These are phyloP conservation scores for Malurus alboscapulatus DNA, from an alignment of 2,113 vertebrate genomes.

Conservation along the genomic window DNA sequence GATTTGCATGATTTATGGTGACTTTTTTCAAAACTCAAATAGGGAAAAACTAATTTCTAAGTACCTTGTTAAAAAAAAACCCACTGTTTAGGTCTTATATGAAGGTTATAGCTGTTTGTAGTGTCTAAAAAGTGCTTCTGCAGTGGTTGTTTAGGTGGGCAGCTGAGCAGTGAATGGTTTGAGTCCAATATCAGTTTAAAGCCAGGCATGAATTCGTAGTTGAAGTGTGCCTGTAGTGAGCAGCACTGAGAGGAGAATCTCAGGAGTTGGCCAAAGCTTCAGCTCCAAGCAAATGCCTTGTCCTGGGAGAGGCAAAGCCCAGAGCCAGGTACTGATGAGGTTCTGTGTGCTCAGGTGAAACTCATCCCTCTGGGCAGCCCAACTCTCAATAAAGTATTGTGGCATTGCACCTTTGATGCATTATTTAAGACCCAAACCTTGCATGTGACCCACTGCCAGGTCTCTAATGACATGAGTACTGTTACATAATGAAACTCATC, in stretches of 20 bases:
- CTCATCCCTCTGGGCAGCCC: neutral
- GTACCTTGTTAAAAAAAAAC: neutral
- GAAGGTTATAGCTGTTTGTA: rapidly evolving
- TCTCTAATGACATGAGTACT: constrained; percentile 43
- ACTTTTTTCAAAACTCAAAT: neutral
- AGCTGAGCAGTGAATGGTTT: neutral
- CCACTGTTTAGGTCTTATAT: neutral
- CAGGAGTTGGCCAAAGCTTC: neutral
- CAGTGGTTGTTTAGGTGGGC: neutral
- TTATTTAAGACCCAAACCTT: constrained; percentile 24
- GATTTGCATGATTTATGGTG: neutral
- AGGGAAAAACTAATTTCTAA: neutral
- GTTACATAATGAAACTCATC: constrained; percentile 43
- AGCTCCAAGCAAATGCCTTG: neutral
- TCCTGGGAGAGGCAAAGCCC: neutral
- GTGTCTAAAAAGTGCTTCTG: rapidly evolving
- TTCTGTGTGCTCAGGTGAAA: neutral
- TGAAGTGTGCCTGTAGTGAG: neutral
- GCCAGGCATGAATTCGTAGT: neutral
- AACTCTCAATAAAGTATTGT: neutral
- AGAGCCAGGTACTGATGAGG: neutral
- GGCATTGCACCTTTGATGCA: neutral
- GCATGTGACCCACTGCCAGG: neutral
- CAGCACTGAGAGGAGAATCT: neutral
- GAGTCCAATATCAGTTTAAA: neutral